These are phyloP conservation scores for Luperina testacea DNA, from an alignment of 2,888 invertebrate species.

Conservation along the genomic window DNA sequence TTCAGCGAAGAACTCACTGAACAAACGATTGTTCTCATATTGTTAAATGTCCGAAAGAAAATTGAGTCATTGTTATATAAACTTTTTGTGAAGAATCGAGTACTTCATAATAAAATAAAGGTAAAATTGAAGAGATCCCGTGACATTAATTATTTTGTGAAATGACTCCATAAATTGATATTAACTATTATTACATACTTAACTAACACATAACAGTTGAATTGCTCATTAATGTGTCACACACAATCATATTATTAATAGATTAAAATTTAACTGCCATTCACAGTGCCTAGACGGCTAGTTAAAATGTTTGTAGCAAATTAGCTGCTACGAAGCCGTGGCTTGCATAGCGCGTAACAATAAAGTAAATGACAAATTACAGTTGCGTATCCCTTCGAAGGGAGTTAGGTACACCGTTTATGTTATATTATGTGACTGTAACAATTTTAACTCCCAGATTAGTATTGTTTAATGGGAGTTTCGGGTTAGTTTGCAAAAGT, in stretches of 20 bases:
- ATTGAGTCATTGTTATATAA: constrained; percentile 25
- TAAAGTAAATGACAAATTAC: constrained; percentile 21
- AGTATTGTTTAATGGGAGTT: constrained; percentile 58
- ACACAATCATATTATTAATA: neutral
- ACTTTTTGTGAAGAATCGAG: neutral
- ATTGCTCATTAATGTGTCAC: neutral
- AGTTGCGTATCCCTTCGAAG: constrained; percentile 1
- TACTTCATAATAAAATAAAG: neutral
- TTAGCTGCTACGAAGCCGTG: constrained; percentile 32
- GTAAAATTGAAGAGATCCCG: neutral
- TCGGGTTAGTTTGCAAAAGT: constrained; percentile 55
- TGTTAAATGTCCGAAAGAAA: constrained; percentile 22
- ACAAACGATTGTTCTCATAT: constrained; percentile 28
- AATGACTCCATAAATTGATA: neutral
- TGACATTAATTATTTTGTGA: neutral
- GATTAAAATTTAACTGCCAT: neutral
- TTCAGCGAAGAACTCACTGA: constrained; percentile 13
- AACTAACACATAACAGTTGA: neutral
- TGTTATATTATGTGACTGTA: constrained; percentile 38
- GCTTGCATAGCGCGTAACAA: constrained; percentile 15
- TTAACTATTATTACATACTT: neutral
- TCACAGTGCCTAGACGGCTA: neutral
- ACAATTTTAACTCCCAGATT: constrained; percentile 57
- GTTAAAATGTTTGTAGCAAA: constrained; percentile 19
- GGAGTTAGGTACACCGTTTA: constrained; percentile 25